Evolutionary conservation across 2,888 invertebrate species (phyloP), one percentile per base, ranked within the genome.

Genomic region (Euplagia quadripunctaria): DNA sequence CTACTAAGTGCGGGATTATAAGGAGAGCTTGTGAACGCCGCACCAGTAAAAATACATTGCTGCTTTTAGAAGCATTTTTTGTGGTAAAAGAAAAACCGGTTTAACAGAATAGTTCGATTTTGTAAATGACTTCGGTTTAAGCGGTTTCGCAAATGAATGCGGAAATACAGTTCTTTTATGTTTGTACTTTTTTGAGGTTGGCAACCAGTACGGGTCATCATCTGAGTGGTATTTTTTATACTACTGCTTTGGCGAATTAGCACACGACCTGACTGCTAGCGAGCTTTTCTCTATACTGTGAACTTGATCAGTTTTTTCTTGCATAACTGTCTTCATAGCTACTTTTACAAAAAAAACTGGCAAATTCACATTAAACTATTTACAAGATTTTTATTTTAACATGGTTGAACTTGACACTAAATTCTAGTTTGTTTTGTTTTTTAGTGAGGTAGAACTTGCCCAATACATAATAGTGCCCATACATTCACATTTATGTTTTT

Each of bases 1-100:
- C 86, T 80, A 76, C 78, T 86, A 86, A 85, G 85, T 83, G 85
- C 78, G 72, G 68, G 82, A 86, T 83, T 86, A 81, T 83, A 75
- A 75, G 79, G 75, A 41, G 74, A 76, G 65, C 78, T 77, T 73
- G 67, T 71, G 77, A 70, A 41, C 61, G 66, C 64, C 49, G 69
- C 67, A 82, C 73, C 58, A 68, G 46, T 77, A 74, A 78, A 76
- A 79, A 78, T 83, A 76, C 73, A 76, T 76, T 75, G 74, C 73
- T 43, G 61, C 41, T 52, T 73, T 52, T 55, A 64, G 49, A 71
- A 52, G 64, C 43, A 43, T 64, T 70, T 46, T 74, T 73, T 76
- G 66, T 49, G 68, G 63, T 55, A 64, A 63, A 61, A 66, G 46
- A 69, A 63, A 71, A 71, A 67, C n/a, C 14, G 51, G 51, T 14